Base-by-base conservation (phyloP, 2,888 invertebrate genomes). In the Meganola albula region DNA sequence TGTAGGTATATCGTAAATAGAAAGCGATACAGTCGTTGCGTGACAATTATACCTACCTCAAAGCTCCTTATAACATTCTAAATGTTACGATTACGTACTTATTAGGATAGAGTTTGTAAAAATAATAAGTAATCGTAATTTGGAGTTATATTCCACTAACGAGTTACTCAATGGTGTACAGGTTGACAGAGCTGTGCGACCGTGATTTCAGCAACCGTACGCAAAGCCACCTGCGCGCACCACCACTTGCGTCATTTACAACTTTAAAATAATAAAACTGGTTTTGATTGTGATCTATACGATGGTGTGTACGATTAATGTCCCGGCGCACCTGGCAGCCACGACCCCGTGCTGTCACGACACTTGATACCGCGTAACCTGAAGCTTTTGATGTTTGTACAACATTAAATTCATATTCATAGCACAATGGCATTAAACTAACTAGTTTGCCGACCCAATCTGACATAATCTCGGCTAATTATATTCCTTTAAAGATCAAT, bases 221-320 rank as follows among this genome's bases (percentile, higher is more conserved):
- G 62, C 70, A 68, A 66, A 68, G 68, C 70, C 80, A 80, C 79
- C 83, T 77, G 79, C 67, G 54, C 67, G 67, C 68, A 68, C 63
- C 69, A 54, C 63, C 68, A 80, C 82, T 84, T 84, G 82, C 83
- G 84, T 85, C 84, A 85, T 82, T 79, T 79, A 77, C 78, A 76
- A 76, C 79, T 80, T 79, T 78, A 82, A 85, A 84, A 85, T 82
- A 82, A 80, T 78, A 76, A 77, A 85, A 85, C 84, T 61, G 77
- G 84, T 84, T 82, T 55, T 69, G 83, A 85, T 84, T 80, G 75
- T 82, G 76, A 85, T 84, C 83, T 78, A 75, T 72, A 76, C 75
- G 73, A 71, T 66, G 76, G 64, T 73, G 75, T 74, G 73, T 72
- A 74, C 74, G 76, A 79, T 78, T 79, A 77, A 80, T 80, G 73